phyloP scores from a whole-genome alignment of 2,113 vertebrate species.

The Brachypteracias leptosomus region DNA sequence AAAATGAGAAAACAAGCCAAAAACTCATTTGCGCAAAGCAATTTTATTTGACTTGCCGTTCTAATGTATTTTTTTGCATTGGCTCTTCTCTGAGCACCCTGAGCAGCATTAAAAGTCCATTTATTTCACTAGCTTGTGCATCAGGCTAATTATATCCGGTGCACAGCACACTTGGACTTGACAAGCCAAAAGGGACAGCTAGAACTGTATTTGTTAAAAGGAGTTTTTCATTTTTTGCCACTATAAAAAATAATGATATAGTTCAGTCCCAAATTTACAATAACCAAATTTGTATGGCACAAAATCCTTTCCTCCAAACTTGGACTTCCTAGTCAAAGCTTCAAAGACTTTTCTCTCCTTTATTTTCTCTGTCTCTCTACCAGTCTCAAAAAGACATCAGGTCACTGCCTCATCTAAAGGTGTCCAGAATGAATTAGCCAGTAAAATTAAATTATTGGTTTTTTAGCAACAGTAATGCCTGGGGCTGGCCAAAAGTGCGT shows the following conservation, averaged over 20 bases:
- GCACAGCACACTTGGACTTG: not conserved
- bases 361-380: not conserved
- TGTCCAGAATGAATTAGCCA: not conserved
- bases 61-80: not conserved
- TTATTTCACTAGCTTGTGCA: constrained; percentile 14
- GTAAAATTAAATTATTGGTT: constrained; percentile 3
- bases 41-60: not conserved
- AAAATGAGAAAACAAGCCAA: not conserved
- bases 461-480: not conserved
- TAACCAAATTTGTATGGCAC: constrained; percentile 25
- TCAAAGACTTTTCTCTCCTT: not conserved
- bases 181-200: constrained; percentile 33
- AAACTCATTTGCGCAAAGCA: not conserved
- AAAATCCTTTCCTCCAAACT: not conserved
- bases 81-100: not conserved
- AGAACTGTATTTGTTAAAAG: constrained; percentile 7
- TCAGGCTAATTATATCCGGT: constrained; percentile 47
- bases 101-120: not conserved
- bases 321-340: not conserved
- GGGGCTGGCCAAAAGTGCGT: not conserved
- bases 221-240: constrained; percentile 23
- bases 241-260: constrained; percentile 53
- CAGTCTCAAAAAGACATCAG: not conserved
- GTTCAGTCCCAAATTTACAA: constrained; percentile 33
- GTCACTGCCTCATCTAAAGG: not conserved